Percentiles rank a stretch among this genome's conserved stretches.
Evolutionary conservation across 2,113 vertebrate species (phyloP).

Genomic region (Hystrix cristata): DNA sequence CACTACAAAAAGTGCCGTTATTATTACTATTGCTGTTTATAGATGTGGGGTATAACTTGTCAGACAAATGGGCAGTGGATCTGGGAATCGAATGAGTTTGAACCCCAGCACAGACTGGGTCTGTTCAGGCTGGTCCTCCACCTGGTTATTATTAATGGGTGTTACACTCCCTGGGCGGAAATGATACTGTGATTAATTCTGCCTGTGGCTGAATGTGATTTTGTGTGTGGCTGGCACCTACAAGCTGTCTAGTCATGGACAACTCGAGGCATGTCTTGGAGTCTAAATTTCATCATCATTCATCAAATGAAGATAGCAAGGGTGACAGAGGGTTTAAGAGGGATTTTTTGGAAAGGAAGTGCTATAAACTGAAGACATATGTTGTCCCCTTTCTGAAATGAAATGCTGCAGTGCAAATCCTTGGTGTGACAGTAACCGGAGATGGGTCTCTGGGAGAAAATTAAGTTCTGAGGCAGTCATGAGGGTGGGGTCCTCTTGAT

Average conservation of each 20-base stretch:
- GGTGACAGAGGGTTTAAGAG: not conserved
- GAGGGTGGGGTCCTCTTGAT: not conserved
- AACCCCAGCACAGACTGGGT: not conserved
- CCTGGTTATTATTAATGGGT: not conserved
- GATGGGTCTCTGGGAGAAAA: not conserved
- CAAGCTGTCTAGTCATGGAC: not conserved
- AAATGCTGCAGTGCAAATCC: not conserved
- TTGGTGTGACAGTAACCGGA: not conserved
- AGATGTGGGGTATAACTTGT: not conserved
- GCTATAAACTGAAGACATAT: not conserved
- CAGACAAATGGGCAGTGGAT: not conserved
- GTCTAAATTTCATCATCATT: not conserved
- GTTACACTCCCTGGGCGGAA: not conserved
- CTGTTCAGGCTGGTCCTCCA: not conserved
- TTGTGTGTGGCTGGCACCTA: not conserved
- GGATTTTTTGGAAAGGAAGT: not conserved
- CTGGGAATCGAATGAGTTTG: not conserved
- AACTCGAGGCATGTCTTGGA: not conserved
- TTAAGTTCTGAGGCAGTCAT: not conserved
- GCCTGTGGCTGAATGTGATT: not conserved
- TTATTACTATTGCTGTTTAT: not conserved
- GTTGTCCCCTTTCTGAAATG: not conserved
- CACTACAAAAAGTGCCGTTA: not conserved
- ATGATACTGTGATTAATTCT: not conserved
- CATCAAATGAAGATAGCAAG: not conserved